Base-by-base conservation (phyloP, 2,888 invertebrate species). In the Cryptops parisi region DNA sequence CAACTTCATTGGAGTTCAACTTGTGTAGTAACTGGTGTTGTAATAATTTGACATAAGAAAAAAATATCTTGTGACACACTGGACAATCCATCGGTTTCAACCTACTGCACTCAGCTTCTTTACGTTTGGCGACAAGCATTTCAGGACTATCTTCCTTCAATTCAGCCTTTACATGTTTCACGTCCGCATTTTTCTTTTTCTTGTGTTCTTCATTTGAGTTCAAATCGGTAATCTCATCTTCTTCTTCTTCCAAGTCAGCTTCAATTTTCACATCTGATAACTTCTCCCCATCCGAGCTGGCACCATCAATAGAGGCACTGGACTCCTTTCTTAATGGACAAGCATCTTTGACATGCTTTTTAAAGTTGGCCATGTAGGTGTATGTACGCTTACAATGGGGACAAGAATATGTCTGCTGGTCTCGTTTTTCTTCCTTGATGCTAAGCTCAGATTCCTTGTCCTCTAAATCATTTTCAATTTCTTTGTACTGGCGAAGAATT, bases 11-110 rank as follows among this genome's bases (percentile, higher is more conserved):
- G 3, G 52, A 40, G 25, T 54, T 56, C 17, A 56, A 46, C 44
- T 56, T 56, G 40, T 56, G 72, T 71, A 57, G 75, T 69, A 25
- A 74, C 26, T 67, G 61, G 60, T 72, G 72, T 24, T 69, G 64
- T 53, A 70, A 66, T 69, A 71, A 68, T 55, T 67, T 68, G 25
- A 66, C 62, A 56, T 69, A 68, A 47, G 64, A 64, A 25, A 63
- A 63, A 55, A 72, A 71, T 43, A 63, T 63, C 58, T 70, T 68
- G 43, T 67, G 64, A 60, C 72, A 72, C 2, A 68, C 61, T 12
- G 65, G 64, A 57, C 72, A 72, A 3, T 65, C 60, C 3, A 39
- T 44, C 3, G 47, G 48, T 26, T 52, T 43, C 4, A 39, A 19
- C 21, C 46, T 33, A 33, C 33, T 23, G 23, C 23, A 38, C 23